Evolutionary conservation across 2,888 invertebrate species (phyloP).

Genomic region (Protonemura montana): DNA sequence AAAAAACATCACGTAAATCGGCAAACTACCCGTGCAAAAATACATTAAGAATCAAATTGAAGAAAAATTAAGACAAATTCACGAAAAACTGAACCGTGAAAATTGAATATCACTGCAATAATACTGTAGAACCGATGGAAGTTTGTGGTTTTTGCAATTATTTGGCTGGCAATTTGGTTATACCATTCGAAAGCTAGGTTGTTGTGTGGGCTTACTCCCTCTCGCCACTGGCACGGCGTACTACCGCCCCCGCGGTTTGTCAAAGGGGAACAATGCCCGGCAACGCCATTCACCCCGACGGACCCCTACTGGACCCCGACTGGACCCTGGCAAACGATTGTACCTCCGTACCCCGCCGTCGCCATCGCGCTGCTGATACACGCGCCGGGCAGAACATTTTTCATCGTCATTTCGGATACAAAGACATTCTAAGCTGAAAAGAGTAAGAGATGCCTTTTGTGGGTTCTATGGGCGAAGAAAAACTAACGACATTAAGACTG

Average conservation of each 20-base stretch:
- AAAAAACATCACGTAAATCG: too few species aligned
- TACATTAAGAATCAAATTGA: too few species aligned
- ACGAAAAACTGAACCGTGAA: too few species aligned
- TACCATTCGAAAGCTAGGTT: neutral
- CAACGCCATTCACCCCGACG: neutral
- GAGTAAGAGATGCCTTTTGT: constrained; percentile 7
- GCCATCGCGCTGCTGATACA: neutral
- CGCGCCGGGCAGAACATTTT: neutral
- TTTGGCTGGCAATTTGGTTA: too few species aligned
- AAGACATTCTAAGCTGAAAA: neutral
- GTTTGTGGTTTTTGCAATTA: too few species aligned
- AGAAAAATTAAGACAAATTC: too few species aligned
- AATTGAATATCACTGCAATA: too few species aligned
- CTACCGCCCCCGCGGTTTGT: neutral
- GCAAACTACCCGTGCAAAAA: too few species aligned
- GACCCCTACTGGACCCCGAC: neutral
- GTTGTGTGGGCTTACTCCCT: too few species aligned
- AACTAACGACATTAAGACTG: neutral
- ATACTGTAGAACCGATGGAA: too few species aligned
- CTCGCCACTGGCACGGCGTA: neutral
- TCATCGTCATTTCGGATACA: neutral
- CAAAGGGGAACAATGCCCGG: neutral
- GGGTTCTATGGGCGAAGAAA: neutral
- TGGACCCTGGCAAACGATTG: neutral
- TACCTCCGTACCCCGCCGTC: neutral